Evolutionary conservation across 2,888 invertebrate genomes (phyloP).

Genomic region (Callyntrura sp.): DNA sequence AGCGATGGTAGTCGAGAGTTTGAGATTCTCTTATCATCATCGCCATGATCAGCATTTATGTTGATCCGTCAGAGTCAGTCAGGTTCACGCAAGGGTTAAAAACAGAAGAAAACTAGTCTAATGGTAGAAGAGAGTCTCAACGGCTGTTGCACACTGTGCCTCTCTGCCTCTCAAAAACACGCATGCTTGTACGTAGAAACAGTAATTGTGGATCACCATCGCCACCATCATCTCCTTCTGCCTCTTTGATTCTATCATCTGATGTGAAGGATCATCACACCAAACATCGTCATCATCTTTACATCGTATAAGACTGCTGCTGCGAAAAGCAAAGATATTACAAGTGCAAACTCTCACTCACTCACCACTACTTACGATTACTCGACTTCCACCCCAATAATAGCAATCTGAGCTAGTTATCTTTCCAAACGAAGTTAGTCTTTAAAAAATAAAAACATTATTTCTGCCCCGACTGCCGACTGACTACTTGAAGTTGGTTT

Average conservation of each 20-base stretch:
- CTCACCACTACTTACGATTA: too few relatives aligned
- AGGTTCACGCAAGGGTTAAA: conserved; percentile 71
- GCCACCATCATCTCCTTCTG: conserved; percentile 4
- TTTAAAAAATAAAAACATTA: neutral
- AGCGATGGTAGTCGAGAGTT: too few relatives aligned
- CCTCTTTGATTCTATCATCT: neutral
- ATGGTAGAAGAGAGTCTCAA: neutral
- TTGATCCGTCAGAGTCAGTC: conserved; percentile 53
- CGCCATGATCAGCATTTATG: conserved; percentile 48
- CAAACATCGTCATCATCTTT: too few relatives aligned
- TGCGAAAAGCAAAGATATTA: too few relatives aligned
- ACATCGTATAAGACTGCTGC: too few relatives aligned
- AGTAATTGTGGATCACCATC: conserved; percentile 24
- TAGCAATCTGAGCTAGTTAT: too few relatives aligned
- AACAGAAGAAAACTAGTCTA: conserved; percentile 41
- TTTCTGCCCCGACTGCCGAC: neutral
- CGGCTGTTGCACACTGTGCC: too few relatives aligned
- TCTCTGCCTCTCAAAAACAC: neutral
- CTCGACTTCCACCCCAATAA: too few relatives aligned
- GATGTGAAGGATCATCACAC: neutral
- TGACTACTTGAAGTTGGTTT: neutral
- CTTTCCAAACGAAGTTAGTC: neutral
- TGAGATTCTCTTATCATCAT: conserved; percentile 56
- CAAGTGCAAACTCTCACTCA: too few relatives aligned
- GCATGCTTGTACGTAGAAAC: neutral